These are phyloP conservation scores for Aphrophora alni DNA, from an alignment of 2,888 invertebrate species.

Conservation along the genomic window DNA sequence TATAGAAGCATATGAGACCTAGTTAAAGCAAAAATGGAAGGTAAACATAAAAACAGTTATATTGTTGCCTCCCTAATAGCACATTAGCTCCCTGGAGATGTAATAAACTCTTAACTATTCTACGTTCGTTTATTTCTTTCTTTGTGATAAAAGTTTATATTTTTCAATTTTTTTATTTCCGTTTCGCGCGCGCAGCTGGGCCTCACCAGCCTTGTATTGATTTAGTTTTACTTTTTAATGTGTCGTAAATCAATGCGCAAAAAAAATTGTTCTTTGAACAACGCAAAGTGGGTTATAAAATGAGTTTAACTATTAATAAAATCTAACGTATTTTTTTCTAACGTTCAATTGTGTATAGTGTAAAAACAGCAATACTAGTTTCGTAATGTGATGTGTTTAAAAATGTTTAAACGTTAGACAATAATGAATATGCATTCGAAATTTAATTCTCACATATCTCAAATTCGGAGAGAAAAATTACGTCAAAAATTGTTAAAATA, in stretches of 20 bases:
- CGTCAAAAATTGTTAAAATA: no score
- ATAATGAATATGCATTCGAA: no score
- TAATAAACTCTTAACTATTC: background rate
- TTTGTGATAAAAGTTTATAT: slow-evolving; percentile 9
- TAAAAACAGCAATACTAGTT: no score
- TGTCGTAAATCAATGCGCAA: background rate
- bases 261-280: background rate
- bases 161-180: background rate
- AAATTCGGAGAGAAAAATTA: no score
- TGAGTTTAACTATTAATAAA: background rate
- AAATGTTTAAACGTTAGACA: no score
- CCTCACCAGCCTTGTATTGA: background rate
- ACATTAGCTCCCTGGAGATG: background rate
- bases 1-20: background rate
- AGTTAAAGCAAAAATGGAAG: slow-evolving; percentile 6
- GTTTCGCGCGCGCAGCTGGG: background rate
- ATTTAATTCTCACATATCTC: no score
- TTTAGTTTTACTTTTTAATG: slow-evolving; percentile 6
- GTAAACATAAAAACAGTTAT: slow-evolving; percentile 6
- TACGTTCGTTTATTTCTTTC: slow-evolving; percentile 6
- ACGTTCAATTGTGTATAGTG: no score
- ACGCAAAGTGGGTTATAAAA: background rate
- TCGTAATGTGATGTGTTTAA: no score
- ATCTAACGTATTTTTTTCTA: background rate
- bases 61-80: background rate